Evolutionary conservation across 2,888 invertebrate species (phyloP).

Genomic region (Apamea crenata): DNA sequence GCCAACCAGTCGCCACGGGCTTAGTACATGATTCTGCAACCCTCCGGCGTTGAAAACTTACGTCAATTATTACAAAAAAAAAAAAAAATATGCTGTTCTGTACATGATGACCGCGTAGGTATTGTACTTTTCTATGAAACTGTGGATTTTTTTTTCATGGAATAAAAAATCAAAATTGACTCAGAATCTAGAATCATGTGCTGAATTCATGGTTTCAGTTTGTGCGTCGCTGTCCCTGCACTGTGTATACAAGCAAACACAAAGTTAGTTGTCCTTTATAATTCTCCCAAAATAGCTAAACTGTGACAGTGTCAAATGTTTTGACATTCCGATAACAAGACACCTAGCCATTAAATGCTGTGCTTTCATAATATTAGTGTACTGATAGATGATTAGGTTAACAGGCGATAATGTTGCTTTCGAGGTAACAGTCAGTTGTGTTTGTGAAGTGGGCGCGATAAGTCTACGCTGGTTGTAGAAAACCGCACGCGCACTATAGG

Average conservation of each 20-base stretch:
- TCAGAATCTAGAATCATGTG: background rate
- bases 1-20: no score
- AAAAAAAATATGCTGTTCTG: background rate
- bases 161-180: background rate
- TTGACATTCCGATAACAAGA: background rate
- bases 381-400: conserved; percentile 21
- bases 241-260: no score
- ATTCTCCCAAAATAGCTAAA: background rate
- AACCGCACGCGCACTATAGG: background rate
- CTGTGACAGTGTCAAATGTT: background rate
- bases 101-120: background rate
- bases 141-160: background rate
- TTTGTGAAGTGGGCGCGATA: conserved; percentile 37
- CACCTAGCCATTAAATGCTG: background rate
- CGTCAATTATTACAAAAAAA: no score
- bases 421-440: conserved; percentile 46
- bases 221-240: no score
- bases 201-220: background rate
- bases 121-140: background rate
- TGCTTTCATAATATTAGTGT: conserved; percentile 18
- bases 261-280: background rate
- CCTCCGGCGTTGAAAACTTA: no score
- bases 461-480: conserved; percentile 13
- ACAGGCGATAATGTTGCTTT: background rate
- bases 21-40: no score